Evolutionary conservation across 2,888 invertebrate species (phyloP).

Genomic region (Rhagonycha fulva): DNA sequence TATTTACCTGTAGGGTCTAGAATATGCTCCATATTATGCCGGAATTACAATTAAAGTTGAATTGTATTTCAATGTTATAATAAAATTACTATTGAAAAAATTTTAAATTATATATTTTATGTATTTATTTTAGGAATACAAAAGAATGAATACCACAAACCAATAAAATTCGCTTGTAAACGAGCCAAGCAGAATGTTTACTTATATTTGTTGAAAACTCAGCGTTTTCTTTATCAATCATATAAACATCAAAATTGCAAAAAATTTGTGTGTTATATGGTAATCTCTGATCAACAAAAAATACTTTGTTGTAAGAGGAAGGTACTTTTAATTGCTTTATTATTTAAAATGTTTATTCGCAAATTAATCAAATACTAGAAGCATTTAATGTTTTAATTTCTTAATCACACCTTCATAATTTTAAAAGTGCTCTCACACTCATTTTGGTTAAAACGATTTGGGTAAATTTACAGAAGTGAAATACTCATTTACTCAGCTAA

Average conservation of each 20-base stretch:
- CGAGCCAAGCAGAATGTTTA: background rate
- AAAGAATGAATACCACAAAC: background rate
- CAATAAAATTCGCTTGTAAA: background rate
- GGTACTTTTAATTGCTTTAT: background rate
- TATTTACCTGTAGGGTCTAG: constrained; percentile 33
- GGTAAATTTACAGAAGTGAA: constrained; percentile 28
- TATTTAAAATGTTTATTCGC: background rate
- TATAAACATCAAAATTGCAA: background rate
- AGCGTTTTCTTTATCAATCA: background rate
- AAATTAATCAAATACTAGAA: background rate
- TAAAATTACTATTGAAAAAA: background rate
- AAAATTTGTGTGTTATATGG: background rate
- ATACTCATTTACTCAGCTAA: constrained; percentile 27
- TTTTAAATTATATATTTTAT: background rate
- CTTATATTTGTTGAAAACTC: background rate
- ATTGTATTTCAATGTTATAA: background rate
- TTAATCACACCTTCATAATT: background rate
- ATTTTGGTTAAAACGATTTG: constrained; percentile 16
- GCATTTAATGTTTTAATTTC: background rate
- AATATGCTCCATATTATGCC: constrained; percentile 2
- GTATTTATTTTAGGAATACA: background rate
- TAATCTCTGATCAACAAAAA: background rate
- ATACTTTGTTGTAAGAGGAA: background rate
- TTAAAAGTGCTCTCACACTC: background rate
- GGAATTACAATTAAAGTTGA: background rate